Base-by-base conservation (phyloP, 2,888 invertebrate species). In the Cheiracanthium punctorium region DNA sequence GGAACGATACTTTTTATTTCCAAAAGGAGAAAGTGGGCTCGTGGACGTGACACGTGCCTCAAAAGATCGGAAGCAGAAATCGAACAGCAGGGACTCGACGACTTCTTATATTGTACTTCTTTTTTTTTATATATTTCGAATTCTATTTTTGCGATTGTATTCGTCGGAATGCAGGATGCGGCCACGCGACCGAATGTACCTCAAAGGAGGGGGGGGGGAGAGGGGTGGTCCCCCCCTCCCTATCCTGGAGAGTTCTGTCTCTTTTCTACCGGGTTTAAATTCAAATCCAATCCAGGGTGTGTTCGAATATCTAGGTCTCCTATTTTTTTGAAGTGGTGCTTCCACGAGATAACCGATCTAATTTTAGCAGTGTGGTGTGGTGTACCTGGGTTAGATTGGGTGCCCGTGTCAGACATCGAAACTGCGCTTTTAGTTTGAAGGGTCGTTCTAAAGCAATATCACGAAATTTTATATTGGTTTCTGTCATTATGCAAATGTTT, bases 1-100 rank as follows among this genome's bases (percentile, higher is more conserved):
- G 17, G 24, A 58, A 58, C 58, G 58, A 58, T 58, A 58, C 58
- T 58, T 58, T 58, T 58, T 58, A 58, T 58, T n/a, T 58, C 58
- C 5, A 24, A 24, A 58, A 58, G 24, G 58, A 58, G 58, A 58
- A 58, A 58, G 58, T 58, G 24, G 58, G 58, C 58, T 58, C 58
- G 58, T 24, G 58, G n/a, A 24, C 58, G 5, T 2, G 58, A 58
- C 58, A 24, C 58, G 58, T 58, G 58, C 58, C 58, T 58, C 14
- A 58, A 58, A 58, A 58, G 58, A 58, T 58, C 58, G 58, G 58
- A 58, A 58, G 58, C 58, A 58, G 58, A 58, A 58, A 58, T 58
- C 58, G 58, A 58, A 58, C 58, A 58, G 58, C 58, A 58, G 58
- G 58, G 24, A 58, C 24, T 20, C 1, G 24, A 58, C 24, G 58